Evolutionary conservation across 2,797 vertebrate genomes (phyloP).

Genomic region (Malurus leucopterus): DNA sequence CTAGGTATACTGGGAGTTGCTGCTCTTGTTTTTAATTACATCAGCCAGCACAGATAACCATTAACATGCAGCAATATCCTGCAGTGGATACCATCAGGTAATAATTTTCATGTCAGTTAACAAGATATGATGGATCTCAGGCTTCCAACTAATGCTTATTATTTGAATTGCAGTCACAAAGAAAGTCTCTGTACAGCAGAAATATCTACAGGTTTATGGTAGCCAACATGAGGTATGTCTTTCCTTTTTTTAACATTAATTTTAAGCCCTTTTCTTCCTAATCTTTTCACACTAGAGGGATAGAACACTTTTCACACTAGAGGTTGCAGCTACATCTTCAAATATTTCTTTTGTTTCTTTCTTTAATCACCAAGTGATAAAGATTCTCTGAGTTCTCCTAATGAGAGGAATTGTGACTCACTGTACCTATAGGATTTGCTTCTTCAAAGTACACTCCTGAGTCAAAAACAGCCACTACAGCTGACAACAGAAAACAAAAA

Average conservation of each 20-base stretch:
- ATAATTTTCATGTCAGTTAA: constrained; percentile 5
- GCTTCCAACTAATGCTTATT: background rate
- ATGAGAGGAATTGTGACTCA: background rate
- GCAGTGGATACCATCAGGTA: constrained; percentile 2
- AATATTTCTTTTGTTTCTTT: background rate
- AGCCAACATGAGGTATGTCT: fast-evolving
- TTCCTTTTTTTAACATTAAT: background rate
- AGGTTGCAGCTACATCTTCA: background rate
- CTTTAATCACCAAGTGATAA: background rate
- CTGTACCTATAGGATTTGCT: background rate
- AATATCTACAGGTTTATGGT: background rate
- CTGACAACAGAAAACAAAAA: background rate
- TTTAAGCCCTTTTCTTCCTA: background rate
- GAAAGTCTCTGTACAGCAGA: background rate
- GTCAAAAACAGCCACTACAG: background rate
- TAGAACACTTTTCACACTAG: background rate
- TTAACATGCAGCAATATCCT: constrained; percentile 17
- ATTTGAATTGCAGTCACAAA: background rate
- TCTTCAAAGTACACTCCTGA: background rate
- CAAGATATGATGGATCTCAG: background rate
- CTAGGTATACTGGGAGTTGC: background rate
- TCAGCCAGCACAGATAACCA: constrained; percentile 11
- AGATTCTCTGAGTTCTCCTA: background rate
- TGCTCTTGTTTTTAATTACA: constrained; percentile 8
- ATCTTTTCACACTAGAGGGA: background rate